Evolutionary conservation across 2,797 vertebrate species (phyloP).

Genomic region (Sebastes minor): DNA sequence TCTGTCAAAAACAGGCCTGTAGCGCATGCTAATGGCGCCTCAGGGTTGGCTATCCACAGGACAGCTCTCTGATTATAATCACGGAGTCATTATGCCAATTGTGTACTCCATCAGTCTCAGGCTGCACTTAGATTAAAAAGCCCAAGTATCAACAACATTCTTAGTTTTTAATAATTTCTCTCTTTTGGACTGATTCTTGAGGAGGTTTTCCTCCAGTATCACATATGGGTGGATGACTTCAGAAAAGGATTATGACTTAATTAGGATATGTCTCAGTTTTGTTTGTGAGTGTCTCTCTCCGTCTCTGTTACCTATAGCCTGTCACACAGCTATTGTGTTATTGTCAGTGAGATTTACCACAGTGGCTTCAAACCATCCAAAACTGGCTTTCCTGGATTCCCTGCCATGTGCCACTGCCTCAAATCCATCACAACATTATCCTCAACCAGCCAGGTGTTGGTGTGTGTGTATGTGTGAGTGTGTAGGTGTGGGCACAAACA

Average conservation of each 20-base stretch:
- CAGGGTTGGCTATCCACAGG: conserved; percentile 8
- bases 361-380: conserved; percentile 28
- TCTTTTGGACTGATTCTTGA: not conserved
- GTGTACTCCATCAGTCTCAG: conserved; percentile 34
- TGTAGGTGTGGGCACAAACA: not conserved
- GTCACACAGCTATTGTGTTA: not conserved
- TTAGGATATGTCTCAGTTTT: not conserved
- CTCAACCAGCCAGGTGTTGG: conserved; percentile 1
- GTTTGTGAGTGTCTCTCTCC: not conserved
- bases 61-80: conserved; percentile 50
- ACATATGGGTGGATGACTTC: not conserved
- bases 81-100: conserved; percentile 40
- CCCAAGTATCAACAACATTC: not conserved
- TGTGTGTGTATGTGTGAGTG: not conserved
- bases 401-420: conserved; percentile 1
- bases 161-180: conserved; percentile 4
- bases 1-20: conserved; percentile 20
- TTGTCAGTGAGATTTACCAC: conserved; percentile 4
- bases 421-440: conserved; percentile 24
- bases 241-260: not conserved
- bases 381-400: not conserved
- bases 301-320: not conserved
- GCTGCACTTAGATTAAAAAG: conserved; percentile 30
- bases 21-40: conserved; percentile 43
- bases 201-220: not conserved